Conservation (phyloP, 2,113 vertebrate species). For the Tragelaphus imberbis region DNA sequence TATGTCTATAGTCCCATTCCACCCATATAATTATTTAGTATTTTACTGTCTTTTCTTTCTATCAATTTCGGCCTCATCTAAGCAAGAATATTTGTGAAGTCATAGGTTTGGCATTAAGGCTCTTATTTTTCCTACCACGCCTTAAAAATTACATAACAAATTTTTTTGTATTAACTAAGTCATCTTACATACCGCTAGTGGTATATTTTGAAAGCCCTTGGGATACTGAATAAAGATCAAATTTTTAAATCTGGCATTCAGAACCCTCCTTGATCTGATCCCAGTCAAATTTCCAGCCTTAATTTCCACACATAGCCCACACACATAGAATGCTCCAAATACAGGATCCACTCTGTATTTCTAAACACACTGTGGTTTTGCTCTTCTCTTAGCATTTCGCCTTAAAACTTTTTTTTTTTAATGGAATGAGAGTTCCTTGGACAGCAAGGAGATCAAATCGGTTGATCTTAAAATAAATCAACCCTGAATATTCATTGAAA, state of each 20-base stretch:
- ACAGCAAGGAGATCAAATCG: not conserved
- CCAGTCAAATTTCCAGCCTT: not conserved
- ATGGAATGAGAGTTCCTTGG: not conserved
- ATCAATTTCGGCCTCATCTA: not conserved
- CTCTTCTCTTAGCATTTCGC: not conserved
- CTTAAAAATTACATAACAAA: not conserved
- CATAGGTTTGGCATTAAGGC: not conserved
- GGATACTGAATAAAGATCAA: not conserved
- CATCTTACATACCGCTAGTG: not conserved
- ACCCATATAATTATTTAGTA: not conserved
- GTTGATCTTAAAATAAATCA: not conserved
- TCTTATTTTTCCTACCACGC: not conserved
- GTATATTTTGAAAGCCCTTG: not conserved
- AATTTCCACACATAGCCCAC: not conserved
- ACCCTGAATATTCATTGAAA: not conserved
- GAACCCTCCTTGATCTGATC: not conserved
- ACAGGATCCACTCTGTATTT: not conserved
- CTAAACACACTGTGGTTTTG: not conserved
- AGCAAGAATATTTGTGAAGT: conserved; percentile 9
- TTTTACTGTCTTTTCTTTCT: not conserved
- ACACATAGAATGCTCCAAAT: not conserved
- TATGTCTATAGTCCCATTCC: not conserved
- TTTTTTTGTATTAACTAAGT: not conserved
- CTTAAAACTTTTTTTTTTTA: not conserved
- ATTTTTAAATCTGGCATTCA: not conserved